A percentile compares a stretch with the other conserved stretches of the same genome.
Evolutionary conservation across 2,797 vertebrate species (phyloP).

Genomic region (Eremophila alpestris): DNA sequence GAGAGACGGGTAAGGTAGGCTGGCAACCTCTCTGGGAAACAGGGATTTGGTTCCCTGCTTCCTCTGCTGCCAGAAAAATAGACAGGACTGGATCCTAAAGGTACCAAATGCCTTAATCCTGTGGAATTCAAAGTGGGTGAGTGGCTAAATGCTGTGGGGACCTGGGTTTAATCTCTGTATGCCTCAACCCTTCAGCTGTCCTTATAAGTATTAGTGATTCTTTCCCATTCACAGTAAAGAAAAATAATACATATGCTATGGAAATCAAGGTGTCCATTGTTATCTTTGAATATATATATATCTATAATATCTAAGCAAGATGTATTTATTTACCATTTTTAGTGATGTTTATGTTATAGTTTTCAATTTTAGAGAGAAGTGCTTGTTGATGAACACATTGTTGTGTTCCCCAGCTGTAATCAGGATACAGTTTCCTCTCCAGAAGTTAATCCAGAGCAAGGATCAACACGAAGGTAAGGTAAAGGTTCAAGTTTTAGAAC

Average conservation of each 20-base stretch:
- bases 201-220: background rate
- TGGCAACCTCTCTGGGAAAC: background rate
- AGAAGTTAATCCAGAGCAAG: background rate
- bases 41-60: background rate
- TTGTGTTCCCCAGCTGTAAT: background rate
- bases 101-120: background rate
- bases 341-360: background rate
- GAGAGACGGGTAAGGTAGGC: background rate
- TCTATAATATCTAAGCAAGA: background rate
- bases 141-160: background rate
- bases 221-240: background rate
- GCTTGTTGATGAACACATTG: background rate
- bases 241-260: background rate
- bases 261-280: background rate
- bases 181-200: background rate
- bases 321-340: background rate
- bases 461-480: background rate
- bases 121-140: background rate
- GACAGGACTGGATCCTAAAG: background rate
- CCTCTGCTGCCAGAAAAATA: background rate
- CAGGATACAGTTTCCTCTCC: background rate
- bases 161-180: background rate
- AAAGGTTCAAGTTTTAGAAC: background rate
- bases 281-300: background rate
- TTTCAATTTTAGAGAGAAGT: background rate